These are phyloP conservation scores for Catamblyrhynchus diadema DNA, from an alignment of 2,797 vertebrate genomes.

Conservation along the genomic window DNA sequence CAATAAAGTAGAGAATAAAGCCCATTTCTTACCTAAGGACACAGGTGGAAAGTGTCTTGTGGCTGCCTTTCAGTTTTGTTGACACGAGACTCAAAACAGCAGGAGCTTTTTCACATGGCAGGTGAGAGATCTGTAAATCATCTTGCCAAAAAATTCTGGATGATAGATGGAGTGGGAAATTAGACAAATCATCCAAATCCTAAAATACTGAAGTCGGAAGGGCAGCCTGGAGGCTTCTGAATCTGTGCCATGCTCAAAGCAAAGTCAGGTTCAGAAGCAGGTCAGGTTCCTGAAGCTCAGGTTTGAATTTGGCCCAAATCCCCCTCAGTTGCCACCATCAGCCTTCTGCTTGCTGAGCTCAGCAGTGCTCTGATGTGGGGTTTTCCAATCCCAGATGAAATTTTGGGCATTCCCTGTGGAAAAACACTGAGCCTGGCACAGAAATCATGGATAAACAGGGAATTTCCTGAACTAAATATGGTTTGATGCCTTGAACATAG, in stretches of 20 bases:
- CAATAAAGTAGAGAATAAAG: not conserved
- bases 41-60: not conserved
- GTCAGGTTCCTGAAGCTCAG: not conserved
- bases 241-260: not conserved
- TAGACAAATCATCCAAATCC: not conserved
- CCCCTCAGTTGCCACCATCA: not conserved
- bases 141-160: not conserved
- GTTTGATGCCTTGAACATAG: not conserved
- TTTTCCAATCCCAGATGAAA: not conserved
- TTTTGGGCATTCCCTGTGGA: not conserved
- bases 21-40: not conserved
- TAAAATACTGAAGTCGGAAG: not conserved
- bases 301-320: not conserved
- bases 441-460: not conserved
- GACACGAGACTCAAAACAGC: not conserved
- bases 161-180: not conserved
- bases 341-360: not conserved
- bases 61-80: not conserved
- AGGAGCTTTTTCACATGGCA: not conserved
- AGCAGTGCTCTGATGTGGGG: not conserved
- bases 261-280: not conserved
- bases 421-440: not conserved
- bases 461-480: not conserved
- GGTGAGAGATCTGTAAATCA: not conserved
- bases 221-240: not conserved